Evolutionary conservation across 2,113 vertebrate species (phyloP).

Genomic region (Ptyas mucosa): DNA sequence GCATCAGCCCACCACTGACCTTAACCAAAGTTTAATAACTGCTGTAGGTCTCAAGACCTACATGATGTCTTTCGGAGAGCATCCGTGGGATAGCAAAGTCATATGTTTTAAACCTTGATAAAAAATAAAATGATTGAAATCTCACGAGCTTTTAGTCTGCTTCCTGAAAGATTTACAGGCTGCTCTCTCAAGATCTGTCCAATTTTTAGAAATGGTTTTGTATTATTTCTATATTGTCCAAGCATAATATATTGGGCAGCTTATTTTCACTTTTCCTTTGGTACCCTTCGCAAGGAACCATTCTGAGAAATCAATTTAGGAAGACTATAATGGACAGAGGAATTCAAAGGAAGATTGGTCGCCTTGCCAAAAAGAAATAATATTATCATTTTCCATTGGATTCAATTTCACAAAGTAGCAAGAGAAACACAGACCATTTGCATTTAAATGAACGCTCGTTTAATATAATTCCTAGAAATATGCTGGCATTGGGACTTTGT

Average conservation of each 20-base stretch:
- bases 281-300: background rate
- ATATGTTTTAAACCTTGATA: background rate
- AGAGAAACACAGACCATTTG: slow-evolving; percentile 8
- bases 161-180: background rate
- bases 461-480: slow-evolving; percentile 15
- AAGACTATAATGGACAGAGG: background rate
- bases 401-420: background rate
- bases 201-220: background rate
- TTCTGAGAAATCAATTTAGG: background rate
- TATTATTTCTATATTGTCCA: background rate
- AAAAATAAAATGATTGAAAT: background rate
- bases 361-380: background rate
- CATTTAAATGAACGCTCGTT: slow-evolving; percentile 16
- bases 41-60: background rate
- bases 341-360: background rate
- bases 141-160: background rate
- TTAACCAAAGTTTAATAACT: no score
- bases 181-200: background rate
- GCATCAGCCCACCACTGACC: no score
- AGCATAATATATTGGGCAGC: background rate
- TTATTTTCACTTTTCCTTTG: background rate
- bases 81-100: background rate
- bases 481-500: slow-evolving; percentile 6
- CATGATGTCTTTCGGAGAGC: background rate
- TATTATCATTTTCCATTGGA: slow-evolving; percentile 4